Percentiles rank a stretch among this genome's conserved stretches.
Conservation (phyloP, 2,888 invertebrate species). For the Netelia virgata region DNA sequence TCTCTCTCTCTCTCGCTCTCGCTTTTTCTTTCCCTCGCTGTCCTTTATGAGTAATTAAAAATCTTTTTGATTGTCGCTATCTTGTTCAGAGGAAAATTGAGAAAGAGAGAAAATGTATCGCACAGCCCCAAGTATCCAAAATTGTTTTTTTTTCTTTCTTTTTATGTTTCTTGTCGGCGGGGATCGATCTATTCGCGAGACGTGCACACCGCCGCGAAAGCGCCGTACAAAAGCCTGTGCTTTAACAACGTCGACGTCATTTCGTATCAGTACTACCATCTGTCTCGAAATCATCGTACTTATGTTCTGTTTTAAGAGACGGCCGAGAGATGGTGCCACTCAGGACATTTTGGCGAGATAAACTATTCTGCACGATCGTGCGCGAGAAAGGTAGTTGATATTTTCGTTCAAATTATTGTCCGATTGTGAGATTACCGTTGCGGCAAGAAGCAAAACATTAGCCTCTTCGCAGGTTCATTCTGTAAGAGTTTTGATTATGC, state of each 20-base stretch:
- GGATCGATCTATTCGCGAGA: constrained; percentile 70
- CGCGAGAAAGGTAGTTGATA: no score
- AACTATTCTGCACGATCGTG: no score
- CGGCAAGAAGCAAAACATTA: no score
- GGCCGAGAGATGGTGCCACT: constrained; percentile 70
- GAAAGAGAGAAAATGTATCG: constrained; percentile 7
- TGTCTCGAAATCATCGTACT: constrained; percentile 21
- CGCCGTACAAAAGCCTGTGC: constrained; percentile 69
- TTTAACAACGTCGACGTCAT: constrained; percentile 58
- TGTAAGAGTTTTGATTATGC: no score
- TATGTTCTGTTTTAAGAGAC: constrained; percentile 46
- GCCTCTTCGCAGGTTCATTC: no score
- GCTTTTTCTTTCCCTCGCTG: constrained; percentile 24
- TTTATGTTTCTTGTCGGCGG: constrained; percentile 22
- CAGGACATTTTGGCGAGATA: constrained; percentile 25
- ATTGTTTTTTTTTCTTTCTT: constrained; percentile 13
- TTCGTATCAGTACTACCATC: constrained; percentile 63
- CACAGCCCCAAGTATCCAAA: constrained; percentile 34
- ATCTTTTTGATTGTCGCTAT: constrained; percentile 20
- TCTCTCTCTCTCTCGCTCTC: constrained; percentile 32
- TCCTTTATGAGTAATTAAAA: constrained; percentile 25
- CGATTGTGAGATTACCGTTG: no score
- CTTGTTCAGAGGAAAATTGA: constrained; percentile 8
- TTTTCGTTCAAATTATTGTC: no score
- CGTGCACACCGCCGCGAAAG: constrained; percentile 69